Percentiles rank a stretch among this genome's conserved stretches.
Conservation (phyloP, 1,140 invertebrate species). For the Bicyclus anynana region DNA sequence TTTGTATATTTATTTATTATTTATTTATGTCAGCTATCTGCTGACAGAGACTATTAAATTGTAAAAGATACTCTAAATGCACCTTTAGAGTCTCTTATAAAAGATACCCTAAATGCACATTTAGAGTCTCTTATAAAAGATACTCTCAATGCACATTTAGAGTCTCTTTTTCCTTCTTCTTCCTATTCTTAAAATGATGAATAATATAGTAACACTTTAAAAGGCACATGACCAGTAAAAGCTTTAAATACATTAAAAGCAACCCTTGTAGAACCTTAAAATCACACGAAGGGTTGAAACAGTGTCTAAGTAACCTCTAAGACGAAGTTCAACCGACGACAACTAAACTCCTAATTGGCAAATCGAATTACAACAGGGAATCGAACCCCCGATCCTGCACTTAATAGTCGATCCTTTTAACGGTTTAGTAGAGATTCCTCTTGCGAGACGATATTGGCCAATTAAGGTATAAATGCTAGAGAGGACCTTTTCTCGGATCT, state of each 20-base stretch:
- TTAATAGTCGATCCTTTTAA: constrained; percentile 72
- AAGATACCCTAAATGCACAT: too few species aligned
- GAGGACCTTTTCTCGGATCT: background rate
- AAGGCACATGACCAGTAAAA: background rate
- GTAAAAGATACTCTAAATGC: too few species aligned
- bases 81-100: too few species aligned
- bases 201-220: too few species aligned
- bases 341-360: constrained; percentile 72
- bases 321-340: constrained; percentile 55
- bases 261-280: constrained; percentile 15
- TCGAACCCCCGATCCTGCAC: constrained; percentile 70
- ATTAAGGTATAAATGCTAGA: constrained; percentile 38
- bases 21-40: too few species aligned
- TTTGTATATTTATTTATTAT: too few species aligned
- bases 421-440: constrained; percentile 71
- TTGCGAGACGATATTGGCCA: constrained; percentile 62
- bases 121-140: too few species aligned
- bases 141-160: too few species aligned
- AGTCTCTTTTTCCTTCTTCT: too few species aligned
- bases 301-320: constrained; percentile 44
- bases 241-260: background rate
- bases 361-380: constrained; percentile 73
- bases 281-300: constrained; percentile 40
- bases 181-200: too few species aligned
- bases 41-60: too few species aligned